Evolutionary conservation across 2,113 vertebrate genomes (phyloP), one percentile per base, ranked within the genome.

Genomic region (Agapornis roseicollis): DNA sequence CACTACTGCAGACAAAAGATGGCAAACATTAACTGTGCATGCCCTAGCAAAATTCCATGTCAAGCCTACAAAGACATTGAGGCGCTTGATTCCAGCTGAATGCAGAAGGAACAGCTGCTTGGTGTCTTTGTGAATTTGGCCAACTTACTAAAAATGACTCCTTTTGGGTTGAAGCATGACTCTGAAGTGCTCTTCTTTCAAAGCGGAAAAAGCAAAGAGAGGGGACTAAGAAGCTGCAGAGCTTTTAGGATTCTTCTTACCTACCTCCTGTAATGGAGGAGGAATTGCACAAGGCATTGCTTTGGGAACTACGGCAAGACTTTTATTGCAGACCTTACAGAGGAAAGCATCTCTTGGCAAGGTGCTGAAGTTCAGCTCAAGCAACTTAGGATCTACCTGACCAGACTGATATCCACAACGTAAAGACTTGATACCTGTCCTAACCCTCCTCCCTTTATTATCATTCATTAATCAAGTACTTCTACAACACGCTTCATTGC

Each of bases 221-320:
- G 4, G 10, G 3, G 23, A 19, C 14, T 64, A 20, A 33, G 12
- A 64, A 28, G 20, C 2, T 85, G 29, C 33, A 73, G 23, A 19
- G 27, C 3, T 83, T 85, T 70, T 7, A 69, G 68, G 68, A 47
- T 88, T 86, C 41, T 52, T 61, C 53, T 83, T 16, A 16, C 8
- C 72, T 35, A 17, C 17, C 65, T 22, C 27, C 24, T 27, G 3
- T 2, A 35, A 39, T 2, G 5, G 52, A 41, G 33, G 44, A 83
- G n/a, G 37, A 58, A 78, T 1, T 11, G 22, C 42, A 9, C 0
- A 4, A 29, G 23, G 33, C 17, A 25, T 23, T 49, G 47, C n/a
- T 94, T 20, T 66, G 29, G 87, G 37, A 56, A 52, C 58, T 23
- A 10, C 0, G 5, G 24, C 16, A 46, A 58, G 3, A 14, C 24